Percentiles rank a stretch among this genome's conserved stretches.
phyloP scores from a whole-genome alignment of 2,113 vertebrate species.

The Nematolebias whitei region DNA sequence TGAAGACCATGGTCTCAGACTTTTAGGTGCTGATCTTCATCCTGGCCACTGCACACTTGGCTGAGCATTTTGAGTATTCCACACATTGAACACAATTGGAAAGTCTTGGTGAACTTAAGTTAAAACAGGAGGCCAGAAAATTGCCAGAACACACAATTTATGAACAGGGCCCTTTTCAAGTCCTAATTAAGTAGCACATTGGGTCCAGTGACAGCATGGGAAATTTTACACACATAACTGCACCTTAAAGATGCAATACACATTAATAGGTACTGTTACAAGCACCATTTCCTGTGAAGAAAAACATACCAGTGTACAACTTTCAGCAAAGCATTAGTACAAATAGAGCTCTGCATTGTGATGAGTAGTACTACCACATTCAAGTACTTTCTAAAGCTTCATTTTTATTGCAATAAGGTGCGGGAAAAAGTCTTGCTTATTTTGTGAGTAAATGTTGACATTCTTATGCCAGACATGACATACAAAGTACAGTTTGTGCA shows the following conservation, averaged over 20 bases:
- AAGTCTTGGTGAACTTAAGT: neutral
- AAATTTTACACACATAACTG: neutral
- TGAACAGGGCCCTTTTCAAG: neutral
- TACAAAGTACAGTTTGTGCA: slow-evolving; percentile 20
- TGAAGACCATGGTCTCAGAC: no score
- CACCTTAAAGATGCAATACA: neutral
- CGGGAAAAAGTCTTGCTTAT: slow-evolving; percentile 3
- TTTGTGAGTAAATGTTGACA: slow-evolving; percentile 9
- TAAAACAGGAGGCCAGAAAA: neutral
- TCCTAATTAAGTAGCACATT: neutral
- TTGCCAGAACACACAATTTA: neutral
- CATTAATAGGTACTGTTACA: neutral
- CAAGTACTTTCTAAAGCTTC: neutral
- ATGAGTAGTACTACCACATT: neutral
- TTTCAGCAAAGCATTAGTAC: neutral
- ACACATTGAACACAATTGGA: neutral
- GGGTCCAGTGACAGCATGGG: neutral
- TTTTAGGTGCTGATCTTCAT: no score
- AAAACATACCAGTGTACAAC: neutral
- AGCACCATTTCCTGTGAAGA: neutral
- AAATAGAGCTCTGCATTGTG: neutral
- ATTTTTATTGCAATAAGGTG: slow-evolving; percentile 9
- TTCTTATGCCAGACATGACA: slow-evolving; percentile 9
- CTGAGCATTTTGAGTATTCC: no score
- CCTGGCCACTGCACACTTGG: no score